These are phyloP conservation scores for Monopterus albus DNA, from an alignment of 2,113 vertebrate genomes.

Conservation along the genomic window DNA sequence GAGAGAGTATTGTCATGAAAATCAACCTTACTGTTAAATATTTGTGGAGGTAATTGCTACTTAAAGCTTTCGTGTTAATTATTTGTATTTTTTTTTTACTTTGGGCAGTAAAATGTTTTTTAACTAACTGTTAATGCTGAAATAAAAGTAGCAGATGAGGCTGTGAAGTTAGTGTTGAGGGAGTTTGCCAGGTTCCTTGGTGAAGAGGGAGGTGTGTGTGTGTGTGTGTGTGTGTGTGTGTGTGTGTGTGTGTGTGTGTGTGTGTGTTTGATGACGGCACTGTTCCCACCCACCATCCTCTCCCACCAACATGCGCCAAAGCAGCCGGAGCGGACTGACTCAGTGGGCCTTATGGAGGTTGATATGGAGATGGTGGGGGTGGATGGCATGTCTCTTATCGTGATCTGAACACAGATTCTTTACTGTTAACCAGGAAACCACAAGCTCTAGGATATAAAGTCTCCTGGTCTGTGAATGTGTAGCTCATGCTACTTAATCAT, in stretches of 20 bases:
- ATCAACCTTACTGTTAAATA: slow-evolving; percentile 1
- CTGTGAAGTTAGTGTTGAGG: slow-evolving; percentile 21
- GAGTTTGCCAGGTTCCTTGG: slow-evolving; percentile 33
- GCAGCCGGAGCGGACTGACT: slow-evolving; percentile 72
- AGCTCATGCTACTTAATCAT: background rate
- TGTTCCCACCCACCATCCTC: slow-evolving; percentile 76
- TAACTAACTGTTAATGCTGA: slow-evolving; percentile 36
- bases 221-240: slow-evolving; percentile 34
- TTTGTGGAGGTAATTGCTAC: slow-evolving; percentile 11
- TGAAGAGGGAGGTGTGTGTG: slow-evolving; percentile 34
- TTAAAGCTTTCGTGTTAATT: slow-evolving; percentile 11
- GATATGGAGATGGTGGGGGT: slow-evolving; percentile 76
- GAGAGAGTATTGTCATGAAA: background rate
- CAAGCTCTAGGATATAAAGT: background rate
- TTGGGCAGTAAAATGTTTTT: slow-evolving; percentile 16
- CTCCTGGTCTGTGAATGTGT: slow-evolving; percentile 11
- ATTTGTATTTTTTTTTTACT: background rate
- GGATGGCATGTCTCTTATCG: slow-evolving; percentile 69
- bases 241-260: slow-evolving; percentile 33
- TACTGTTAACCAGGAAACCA: slow-evolving; percentile 10
- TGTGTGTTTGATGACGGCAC: slow-evolving; percentile 69
- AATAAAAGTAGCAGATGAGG: slow-evolving; percentile 31
- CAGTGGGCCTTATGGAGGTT: slow-evolving; percentile 77
- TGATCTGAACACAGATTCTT: slow-evolving; percentile 58
- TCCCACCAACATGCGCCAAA: slow-evolving; percentile 70